Percentiles rank a stretch among this genome's conserved stretches.
Conservation (phyloP, 2,888 invertebrate species). For the Tubulanus polymorphus region DNA sequence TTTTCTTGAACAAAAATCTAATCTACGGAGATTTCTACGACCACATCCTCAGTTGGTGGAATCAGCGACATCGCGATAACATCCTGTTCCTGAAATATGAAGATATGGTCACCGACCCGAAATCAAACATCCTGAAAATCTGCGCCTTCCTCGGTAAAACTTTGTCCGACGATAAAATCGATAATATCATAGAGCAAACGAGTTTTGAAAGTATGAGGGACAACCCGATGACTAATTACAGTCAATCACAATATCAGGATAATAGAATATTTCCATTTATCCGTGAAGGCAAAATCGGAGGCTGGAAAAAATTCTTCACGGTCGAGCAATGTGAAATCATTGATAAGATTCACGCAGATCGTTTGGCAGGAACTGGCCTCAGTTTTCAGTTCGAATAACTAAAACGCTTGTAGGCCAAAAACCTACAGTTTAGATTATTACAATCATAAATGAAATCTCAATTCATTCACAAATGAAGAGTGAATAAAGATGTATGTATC, state of each 20-base stretch:
- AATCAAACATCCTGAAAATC: neutral
- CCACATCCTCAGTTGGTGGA: conserved; percentile 5
- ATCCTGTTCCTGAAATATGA: conserved; percentile 4
- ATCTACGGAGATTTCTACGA: neutral
- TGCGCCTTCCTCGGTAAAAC: neutral
- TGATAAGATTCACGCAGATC: too few species aligned
- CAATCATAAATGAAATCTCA: too few species aligned
- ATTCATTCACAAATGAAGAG: too few species aligned
- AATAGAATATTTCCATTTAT: neutral
- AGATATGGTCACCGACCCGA: neutral
- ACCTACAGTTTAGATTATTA: too few species aligned
- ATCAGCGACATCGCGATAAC: neutral
- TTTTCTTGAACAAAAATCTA: neutral
- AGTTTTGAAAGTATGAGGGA: neutral
- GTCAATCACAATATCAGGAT: neutral
- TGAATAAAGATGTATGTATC: too few species aligned
- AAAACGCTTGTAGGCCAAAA: too few species aligned
- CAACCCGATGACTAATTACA: neutral
- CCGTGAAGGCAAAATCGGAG: neutral
- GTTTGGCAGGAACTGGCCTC: too few species aligned
- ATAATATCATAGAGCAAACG: neutral
- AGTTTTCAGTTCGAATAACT: too few species aligned
- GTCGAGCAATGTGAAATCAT: too few species aligned
- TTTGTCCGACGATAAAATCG: neutral
- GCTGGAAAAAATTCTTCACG: neutral